Conservation (phyloP, 2,113 vertebrate species). For the Stercorarius parasiticus region DNA sequence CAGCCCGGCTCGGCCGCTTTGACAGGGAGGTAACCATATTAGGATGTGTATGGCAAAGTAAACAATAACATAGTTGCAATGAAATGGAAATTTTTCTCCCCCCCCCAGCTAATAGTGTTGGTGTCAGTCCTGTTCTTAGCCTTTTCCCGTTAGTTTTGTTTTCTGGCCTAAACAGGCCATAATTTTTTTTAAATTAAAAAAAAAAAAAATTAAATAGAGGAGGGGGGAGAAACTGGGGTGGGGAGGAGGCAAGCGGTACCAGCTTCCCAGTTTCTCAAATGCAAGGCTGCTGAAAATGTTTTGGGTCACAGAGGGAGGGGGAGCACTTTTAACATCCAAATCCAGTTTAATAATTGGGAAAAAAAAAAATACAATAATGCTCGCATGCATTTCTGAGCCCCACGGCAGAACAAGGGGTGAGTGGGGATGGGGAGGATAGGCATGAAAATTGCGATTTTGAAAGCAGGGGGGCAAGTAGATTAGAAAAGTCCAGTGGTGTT, state of each 20-base stretch:
- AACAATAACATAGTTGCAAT: conserved; percentile 98
- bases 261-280: conserved; percentile 71
- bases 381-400: not conserved
- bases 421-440: not conserved
- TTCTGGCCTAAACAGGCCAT: conserved; percentile 72
- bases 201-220: conserved; percentile 21
- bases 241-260: conserved; percentile 30
- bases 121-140: conserved; percentile 85
- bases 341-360: conserved; percentile 39
- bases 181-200: conserved; percentile 2
- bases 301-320: conserved; percentile 46
- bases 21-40: conserved; percentile 95
- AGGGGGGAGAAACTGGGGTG: not conserved
- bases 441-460: not conserved
- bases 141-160: conserved; percentile 72
- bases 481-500: not conserved
- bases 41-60: conserved; percentile 94
- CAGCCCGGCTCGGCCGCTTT: conserved; percentile 77
- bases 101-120: conserved; percentile 81
- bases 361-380: not conserved
- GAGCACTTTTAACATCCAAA: conserved; percentile 68
- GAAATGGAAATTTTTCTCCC: conserved; percentile 89
- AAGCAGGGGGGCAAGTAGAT: not conserved
- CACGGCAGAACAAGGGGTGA: not conserved
- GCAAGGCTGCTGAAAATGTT: conserved; percentile 66